These are phyloP conservation scores for Orthosia incerta DNA, from an alignment of 2,888 invertebrate genomes.

Conservation along the genomic window DNA sequence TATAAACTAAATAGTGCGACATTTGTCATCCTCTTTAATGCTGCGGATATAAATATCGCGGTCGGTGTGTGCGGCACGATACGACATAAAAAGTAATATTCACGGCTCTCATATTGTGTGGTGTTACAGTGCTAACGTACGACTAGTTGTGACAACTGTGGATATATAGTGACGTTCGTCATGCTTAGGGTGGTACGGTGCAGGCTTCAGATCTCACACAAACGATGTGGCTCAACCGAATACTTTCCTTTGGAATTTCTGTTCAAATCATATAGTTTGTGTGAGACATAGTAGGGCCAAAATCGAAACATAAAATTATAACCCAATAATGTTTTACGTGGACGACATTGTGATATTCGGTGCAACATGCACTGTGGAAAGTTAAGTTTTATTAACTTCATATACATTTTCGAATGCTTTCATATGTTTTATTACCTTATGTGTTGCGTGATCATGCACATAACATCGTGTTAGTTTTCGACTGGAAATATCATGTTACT, in stretches of 20 bases:
- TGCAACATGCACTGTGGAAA: slow-evolving; percentile 89
- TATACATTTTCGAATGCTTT: slow-evolving; percentile 68
- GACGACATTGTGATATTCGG: slow-evolving; percentile 85
- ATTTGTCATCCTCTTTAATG: slow-evolving; percentile 54
- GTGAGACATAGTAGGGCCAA: slow-evolving; percentile 75
- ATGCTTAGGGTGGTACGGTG: slow-evolving; percentile 90
- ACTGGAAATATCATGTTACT: slow-evolving; percentile 73
- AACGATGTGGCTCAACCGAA: slow-evolving; percentile 67
- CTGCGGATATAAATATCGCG: slow-evolving; percentile 49
- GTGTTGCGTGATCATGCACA: slow-evolving; percentile 81
- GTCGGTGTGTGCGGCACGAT: slow-evolving; percentile 59
- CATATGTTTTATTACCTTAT: slow-evolving; percentile 61
- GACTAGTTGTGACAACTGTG: slow-evolving; percentile 76
- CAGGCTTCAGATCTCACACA: slow-evolving; percentile 84
- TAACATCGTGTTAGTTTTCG: slow-evolving; percentile 75
- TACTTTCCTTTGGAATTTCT: slow-evolving; percentile 40
- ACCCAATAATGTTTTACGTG: slow-evolving; percentile 80
- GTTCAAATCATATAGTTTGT: slow-evolving; percentile 72
- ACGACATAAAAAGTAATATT: slow-evolving; percentile 64
- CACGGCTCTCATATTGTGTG: slow-evolving; percentile 69
- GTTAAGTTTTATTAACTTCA: slow-evolving; percentile 70
- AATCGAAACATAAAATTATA: slow-evolving; percentile 77
- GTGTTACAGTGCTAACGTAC: slow-evolving; percentile 74
- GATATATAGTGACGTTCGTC: slow-evolving; percentile 77
- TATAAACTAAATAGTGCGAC: slow-evolving; percentile 49